phyloP scores from a whole-genome alignment of 2,888 invertebrate species.

The Oxycera nigricornis region DNA sequence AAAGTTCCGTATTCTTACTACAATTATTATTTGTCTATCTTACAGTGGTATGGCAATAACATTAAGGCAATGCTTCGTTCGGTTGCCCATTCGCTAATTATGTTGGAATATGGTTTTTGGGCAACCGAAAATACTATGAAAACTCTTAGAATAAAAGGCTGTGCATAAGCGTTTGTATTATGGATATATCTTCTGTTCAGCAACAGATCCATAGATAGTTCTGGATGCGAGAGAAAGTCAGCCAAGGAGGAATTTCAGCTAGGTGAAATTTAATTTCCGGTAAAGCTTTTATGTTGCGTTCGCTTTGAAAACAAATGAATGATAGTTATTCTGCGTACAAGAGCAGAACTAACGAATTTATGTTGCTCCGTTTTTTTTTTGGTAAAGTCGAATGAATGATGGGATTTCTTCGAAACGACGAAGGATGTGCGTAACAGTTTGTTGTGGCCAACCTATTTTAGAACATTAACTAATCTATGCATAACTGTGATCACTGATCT shows the following conservation, averaged over 20 bases:
- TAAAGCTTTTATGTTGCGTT: background rate
- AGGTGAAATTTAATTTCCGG: conserved; percentile 22
- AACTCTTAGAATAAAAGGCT: conserved; percentile 9
- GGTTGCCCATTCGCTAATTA: background rate
- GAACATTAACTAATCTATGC: conserved; percentile 7
- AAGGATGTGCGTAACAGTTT: background rate
- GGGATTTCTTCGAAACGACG: background rate
- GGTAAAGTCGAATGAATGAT: background rate
- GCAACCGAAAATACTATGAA: conserved; percentile 13
- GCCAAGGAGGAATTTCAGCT: background rate
- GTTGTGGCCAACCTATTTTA: conserved; percentile 19
- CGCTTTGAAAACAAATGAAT: background rate
- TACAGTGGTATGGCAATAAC: conserved; percentile 29
- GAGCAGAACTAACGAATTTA: background rate
- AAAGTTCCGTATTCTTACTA: conserved; percentile 8
- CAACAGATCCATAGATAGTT: background rate
- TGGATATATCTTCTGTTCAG: background rate
- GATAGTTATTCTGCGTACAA: background rate
- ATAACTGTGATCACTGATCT: background rate
- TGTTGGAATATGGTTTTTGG: background rate
- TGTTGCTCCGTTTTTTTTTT: background rate
- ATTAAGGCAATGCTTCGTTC: conserved; percentile 31
- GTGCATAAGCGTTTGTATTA: background rate
- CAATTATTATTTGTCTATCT: conserved; percentile 22
- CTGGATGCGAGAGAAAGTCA: background rate